phyloP scores from a whole-genome alignment of 2,888 invertebrate species.

The Oegoconia quadripuncta region DNA sequence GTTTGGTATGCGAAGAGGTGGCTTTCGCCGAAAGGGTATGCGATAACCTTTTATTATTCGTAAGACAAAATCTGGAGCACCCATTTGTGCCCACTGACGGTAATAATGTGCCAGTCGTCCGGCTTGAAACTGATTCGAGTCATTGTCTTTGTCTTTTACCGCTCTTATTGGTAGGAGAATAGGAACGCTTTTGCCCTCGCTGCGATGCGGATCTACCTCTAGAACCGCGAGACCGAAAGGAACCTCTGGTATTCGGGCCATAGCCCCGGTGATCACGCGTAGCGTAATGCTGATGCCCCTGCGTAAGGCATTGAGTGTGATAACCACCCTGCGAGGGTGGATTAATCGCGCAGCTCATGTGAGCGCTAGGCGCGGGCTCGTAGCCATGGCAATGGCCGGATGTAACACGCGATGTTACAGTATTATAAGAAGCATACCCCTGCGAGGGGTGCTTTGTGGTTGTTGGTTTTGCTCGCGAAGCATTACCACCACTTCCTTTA shows the following conservation, averaged over 20 bases:
- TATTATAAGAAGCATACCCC: too few species aligned
- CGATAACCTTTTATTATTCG: conserved; percentile 1
- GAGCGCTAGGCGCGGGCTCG: too few species aligned
- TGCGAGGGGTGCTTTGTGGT: too few species aligned
- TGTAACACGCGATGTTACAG: too few species aligned
- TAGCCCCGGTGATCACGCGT: neutral
- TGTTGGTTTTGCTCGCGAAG: too few species aligned
- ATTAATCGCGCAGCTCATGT: too few species aligned
- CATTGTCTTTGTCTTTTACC: neutral
- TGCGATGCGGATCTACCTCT: neutral
- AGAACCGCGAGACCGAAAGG: conserved; percentile 1
- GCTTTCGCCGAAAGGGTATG: conserved; percentile 1
- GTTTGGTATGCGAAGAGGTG: conserved; percentile 1
- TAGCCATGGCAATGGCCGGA: too few species aligned
- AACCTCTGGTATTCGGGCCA: too few species aligned
- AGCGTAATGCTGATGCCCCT: too few species aligned
- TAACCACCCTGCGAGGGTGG: too few species aligned
- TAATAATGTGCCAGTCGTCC: neutral
- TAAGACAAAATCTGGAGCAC: neutral
- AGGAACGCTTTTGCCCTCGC: neutral
- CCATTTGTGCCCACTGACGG: neutral
- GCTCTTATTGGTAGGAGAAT: neutral
- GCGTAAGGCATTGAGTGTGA: too few species aligned
- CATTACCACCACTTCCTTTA: too few species aligned
- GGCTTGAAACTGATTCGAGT: conserved; percentile 2